Percentiles rank a stretch among this genome's conserved stretches.
These are phyloP conservation scores for Drosophila limbata DNA, from an alignment of 2,888 invertebrate genomes.

Conservation along the genomic window DNA sequence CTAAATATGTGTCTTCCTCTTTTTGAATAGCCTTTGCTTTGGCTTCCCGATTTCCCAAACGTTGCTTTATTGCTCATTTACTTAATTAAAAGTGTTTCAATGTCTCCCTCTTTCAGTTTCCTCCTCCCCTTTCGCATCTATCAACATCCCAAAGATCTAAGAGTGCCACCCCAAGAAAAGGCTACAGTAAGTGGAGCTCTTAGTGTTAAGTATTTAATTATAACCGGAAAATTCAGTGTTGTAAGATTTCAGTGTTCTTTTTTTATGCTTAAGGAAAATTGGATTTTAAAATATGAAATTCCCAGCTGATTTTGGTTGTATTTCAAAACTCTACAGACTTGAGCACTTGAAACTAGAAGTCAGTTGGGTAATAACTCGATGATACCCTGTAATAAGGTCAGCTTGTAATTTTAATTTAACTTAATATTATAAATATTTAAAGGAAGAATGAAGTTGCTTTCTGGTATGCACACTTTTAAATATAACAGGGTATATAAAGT, in stretches of 20 bases:
- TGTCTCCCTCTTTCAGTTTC: neutral
- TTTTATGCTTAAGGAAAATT: neutral
- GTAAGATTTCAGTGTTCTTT: neutral
- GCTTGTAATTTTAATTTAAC: neutral
- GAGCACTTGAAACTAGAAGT: neutral
- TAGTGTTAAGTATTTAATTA: constrained; percentile 14
- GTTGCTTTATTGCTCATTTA: constrained; percentile 40
- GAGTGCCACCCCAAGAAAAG: neutral
- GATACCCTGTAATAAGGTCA: neutral
- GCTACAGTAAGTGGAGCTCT: neutral
- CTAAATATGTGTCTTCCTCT: constrained; percentile 1
- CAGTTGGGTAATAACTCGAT: neutral
- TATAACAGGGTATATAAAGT: too few species aligned
- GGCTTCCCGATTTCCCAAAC: constrained; percentile 42
- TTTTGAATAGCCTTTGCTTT: constrained; percentile 32
- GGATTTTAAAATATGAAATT: constrained; percentile 3
- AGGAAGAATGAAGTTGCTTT: too few species aligned
- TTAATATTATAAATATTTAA: too few species aligned
- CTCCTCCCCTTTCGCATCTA: too few species aligned
- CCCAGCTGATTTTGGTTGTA: neutral
- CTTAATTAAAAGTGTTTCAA: constrained; percentile 39
- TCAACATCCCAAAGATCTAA: constrained; percentile 3
- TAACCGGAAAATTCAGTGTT: neutral
- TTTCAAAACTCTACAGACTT: neutral
- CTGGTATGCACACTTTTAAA: too few species aligned